Evolutionary conservation across 2,888 invertebrate species (phyloP).

Genomic region (Steinernema carpocapsae): DNA sequence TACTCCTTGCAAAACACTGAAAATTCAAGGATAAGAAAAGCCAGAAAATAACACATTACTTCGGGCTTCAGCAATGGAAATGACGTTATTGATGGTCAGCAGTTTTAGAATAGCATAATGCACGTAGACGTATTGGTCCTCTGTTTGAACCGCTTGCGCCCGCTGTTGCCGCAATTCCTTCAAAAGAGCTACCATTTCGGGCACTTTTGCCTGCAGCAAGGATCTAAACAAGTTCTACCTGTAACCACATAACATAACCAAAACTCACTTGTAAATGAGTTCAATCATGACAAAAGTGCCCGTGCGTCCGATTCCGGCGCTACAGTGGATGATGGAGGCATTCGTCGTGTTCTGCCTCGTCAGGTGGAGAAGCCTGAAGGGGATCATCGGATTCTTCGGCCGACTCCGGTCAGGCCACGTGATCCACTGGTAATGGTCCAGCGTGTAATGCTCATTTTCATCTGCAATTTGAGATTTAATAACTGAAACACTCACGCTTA

Average conservation of each 20-base stretch:
- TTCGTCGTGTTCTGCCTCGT: constrained; percentile 4
- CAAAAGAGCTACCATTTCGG: constrained; percentile 28
- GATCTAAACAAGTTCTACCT: constrained; percentile 10
- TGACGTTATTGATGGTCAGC: not conserved
- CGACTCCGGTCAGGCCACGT: constrained; percentile 46
- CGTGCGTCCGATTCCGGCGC: constrained; percentile 44
- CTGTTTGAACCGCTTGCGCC: constrained; percentile 40
- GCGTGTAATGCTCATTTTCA: constrained; percentile 26
- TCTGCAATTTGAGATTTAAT: constrained; percentile 35
- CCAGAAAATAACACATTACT: not conserved
- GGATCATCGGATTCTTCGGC: constrained; percentile 41
- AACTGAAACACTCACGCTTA: constrained; percentile 33
- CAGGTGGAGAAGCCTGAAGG: constrained; percentile 44
- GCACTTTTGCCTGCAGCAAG: constrained; percentile 31
- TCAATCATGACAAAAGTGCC: constrained; percentile 43
- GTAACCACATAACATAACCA: not conserved
- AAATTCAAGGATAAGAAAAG: not conserved
- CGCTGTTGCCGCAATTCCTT: constrained; percentile 37
- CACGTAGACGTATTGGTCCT: constrained; percentile 43
- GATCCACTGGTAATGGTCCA: constrained; percentile 44
- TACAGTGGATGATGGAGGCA: constrained; percentile 41
- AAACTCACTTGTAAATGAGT: constrained; percentile 39
- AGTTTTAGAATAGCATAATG: not conserved
- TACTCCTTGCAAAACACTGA: constrained; percentile 39
- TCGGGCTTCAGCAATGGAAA: constrained; percentile 27